Base-by-base conservation (phyloP, 2,113 vertebrate species). In the Eidolon helvum region DNA sequence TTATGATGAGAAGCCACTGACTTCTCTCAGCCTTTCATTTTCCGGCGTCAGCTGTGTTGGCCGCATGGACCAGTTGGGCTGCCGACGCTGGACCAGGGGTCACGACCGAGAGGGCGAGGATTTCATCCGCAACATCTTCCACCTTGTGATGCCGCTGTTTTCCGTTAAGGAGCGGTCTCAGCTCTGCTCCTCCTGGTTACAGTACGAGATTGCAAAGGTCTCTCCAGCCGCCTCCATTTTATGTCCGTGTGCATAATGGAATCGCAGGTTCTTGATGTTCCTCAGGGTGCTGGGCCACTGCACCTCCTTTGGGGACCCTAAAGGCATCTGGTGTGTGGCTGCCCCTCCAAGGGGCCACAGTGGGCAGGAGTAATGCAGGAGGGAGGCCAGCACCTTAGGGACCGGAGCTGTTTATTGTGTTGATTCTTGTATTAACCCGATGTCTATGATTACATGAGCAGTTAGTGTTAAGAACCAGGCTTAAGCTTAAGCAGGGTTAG, bases 141-240 rank as follows among this genome's bases (percentile, higher is more conserved):
- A 98, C 48, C 98, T 99, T 90, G 97, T 99, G 1, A 97, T 99
- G 82, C 99, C 98, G 2, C 85, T 99, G 4, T 98, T 99, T 95
- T 96, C 99, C 24, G 98, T 97, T 80, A 93, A 97, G 53, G 99
- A 99, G 88, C 98, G 98, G 96, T 98, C 98, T 30, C 95, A 97
- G 75, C 98, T 99, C 48, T 98, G 98, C 4, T 92, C 99, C 92
- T 99, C 98, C 97, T 99, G 99, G 99, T 97, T 99, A n/a, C 99
- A 97, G 94, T 99, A 99, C 18, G 99, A 99, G 98, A 99, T 99
- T 86, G 98, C 98, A 3, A 99, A 99, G 99, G 99, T 99, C 98
- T 97, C 65, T 48, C 50, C 19, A 8, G 75, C 30, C 6, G 18
- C 65, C 74, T n/a, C 30, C 2, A 5, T 95, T 95, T 91, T 11